Conservation (phyloP, 1,140 invertebrate species). For the Nymphalis io region DNA sequence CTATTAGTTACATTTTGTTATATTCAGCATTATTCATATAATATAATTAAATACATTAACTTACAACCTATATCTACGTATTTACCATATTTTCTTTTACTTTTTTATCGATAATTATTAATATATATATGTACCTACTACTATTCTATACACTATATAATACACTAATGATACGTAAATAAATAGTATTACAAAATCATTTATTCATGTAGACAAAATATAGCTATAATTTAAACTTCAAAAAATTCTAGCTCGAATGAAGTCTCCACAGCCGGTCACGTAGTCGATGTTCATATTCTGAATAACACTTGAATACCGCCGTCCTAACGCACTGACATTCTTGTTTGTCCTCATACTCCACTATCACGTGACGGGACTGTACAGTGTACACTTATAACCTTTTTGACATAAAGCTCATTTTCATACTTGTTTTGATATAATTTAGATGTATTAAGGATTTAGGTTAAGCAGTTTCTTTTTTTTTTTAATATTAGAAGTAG, state of each 20-base stretch:
- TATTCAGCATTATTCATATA: no score
- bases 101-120: no score
- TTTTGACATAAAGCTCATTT: slow-evolving; percentile 26
- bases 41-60: no score
- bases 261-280: slow-evolving; percentile 56
- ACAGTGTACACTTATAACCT: slow-evolving; percentile 18
- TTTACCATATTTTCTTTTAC: no score
- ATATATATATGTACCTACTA: no score
- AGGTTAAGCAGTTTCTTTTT: background rate
- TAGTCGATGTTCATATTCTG: slow-evolving; percentile 69
- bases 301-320: slow-evolving; percentile 68
- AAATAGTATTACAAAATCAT: no score
- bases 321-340: slow-evolving; percentile 63
- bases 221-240: background rate
- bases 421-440: background rate
- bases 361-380: slow-evolving; percentile 60
- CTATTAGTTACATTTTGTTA: no score
- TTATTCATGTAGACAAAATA: background rate
- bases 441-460: slow-evolving; percentile 9
- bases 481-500: background rate
- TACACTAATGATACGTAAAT: no score
- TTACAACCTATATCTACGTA: no score
- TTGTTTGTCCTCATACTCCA: slow-evolving; percentile 49
- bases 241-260: slow-evolving; percentile 32
- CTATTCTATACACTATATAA: no score